Conservation (phyloP, 2,113 vertebrate species). For the Scalopus aquaticus region DNA sequence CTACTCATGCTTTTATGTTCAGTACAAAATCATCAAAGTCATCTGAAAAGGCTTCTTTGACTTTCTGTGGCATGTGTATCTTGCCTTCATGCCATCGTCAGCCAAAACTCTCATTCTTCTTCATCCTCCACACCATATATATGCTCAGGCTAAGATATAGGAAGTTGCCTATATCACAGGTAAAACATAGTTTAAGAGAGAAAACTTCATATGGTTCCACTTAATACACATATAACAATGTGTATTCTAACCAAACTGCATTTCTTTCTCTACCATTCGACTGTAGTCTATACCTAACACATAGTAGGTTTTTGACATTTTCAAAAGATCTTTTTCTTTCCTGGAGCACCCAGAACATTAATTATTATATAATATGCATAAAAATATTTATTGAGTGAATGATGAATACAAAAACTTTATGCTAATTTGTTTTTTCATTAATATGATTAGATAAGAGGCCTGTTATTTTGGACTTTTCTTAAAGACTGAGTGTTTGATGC, state of each 20-base stretch:
- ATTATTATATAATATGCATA: neutral
- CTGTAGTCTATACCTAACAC: neutral
- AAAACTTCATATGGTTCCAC: neutral
- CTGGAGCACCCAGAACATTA: neutral
- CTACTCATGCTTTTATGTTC: neutral
- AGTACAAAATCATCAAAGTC: neutral
- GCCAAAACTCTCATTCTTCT: neutral
- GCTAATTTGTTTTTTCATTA: neutral
- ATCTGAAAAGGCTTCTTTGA: neutral
- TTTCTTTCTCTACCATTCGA: neutral
- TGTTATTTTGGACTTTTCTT: conserved; percentile 10
- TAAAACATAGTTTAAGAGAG: neutral
- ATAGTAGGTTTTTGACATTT: conserved; percentile 13
- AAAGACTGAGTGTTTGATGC: neutral
- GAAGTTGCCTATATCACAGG: neutral
- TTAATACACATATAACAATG: neutral
- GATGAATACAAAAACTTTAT: neutral
- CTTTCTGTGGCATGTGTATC: neutral
- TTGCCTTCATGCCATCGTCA: neutral
- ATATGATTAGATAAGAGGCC: neutral
- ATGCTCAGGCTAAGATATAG: neutral
- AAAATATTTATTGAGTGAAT: neutral
- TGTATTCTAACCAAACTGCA: neutral
- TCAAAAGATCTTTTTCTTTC: neutral
- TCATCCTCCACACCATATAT: neutral